Conservation (phyloP, 1,140 invertebrate species). For the Eurytemora carolleeae region DNA sequence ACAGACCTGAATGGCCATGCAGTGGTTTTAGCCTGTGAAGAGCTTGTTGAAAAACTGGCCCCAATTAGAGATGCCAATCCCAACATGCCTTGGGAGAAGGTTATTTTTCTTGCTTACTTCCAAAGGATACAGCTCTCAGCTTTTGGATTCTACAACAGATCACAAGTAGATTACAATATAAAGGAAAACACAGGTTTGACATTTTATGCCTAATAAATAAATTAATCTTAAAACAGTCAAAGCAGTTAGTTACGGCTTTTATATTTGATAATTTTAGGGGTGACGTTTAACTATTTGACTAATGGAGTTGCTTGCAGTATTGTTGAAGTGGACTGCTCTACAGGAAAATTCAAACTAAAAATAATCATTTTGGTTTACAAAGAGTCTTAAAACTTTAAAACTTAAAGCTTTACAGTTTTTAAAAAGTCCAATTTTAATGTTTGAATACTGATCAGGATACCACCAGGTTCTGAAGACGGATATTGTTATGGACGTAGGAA, state of each 20-base stretch:
- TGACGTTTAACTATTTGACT: slow-evolving; percentile 64
- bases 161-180: slow-evolving; percentile 51
- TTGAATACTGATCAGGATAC: too few species aligned
- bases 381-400: too few species aligned
- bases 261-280: too few species aligned
- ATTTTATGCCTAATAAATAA: too few species aligned
- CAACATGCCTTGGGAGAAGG: slow-evolving; percentile 12
- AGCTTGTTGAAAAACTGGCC: slow-evolving; percentile 12
- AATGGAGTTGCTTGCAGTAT: slow-evolving; percentile 54
- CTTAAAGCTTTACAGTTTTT: too few species aligned
- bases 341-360: slow-evolving; percentile 69
- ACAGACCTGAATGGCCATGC: slow-evolving; percentile 92
- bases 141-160: slow-evolving; percentile 46
- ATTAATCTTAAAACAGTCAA: too few species aligned
- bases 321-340: slow-evolving; percentile 69
- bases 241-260: too few species aligned
- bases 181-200: slow-evolving; percentile 47
- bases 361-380: too few species aligned
- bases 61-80: slow-evolving; percentile 14
- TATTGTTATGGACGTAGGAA: slow-evolving; percentile 9
- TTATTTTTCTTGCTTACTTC: slow-evolving; percentile 14
- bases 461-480: slow-evolving; percentile 25
- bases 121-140: slow-evolving; percentile 16
- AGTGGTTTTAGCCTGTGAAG: slow-evolving; percentile 34
- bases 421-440: too few species aligned